Evolutionary conservation across 2,888 invertebrate genomes (phyloP).

Genomic region (Nemotelus pantherinus): DNA sequence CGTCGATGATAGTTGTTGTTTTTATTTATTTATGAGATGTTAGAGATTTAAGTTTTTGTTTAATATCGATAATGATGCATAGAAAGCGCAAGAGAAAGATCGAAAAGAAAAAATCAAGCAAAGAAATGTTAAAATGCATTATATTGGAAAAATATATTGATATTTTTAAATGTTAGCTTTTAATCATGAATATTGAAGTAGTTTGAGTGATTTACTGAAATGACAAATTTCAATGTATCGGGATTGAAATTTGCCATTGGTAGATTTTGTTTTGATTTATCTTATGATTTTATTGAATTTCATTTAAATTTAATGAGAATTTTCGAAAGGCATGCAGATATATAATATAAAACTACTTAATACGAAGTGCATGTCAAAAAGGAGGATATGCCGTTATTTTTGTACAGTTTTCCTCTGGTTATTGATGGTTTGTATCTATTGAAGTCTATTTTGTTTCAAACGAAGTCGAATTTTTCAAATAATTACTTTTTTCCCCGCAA

Average conservation of each 20-base stretch:
- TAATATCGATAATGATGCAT: constrained; percentile 50
- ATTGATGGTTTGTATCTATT: no score
- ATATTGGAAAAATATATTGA: constrained; percentile 23
- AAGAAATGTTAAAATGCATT: constrained; percentile 52
- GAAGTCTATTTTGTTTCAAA: no score
- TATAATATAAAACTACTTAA: background rate
- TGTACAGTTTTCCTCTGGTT: background rate
- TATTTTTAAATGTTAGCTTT: constrained; percentile 20
- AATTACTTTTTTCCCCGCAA: no score
- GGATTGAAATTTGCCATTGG: no score
- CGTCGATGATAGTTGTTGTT: no score
- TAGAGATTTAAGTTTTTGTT: constrained; percentile 45
- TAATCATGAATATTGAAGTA: no score
- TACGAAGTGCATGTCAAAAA: constrained; percentile 30
- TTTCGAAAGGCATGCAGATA: constrained; percentile 25
- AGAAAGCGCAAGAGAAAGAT: constrained; percentile 53
- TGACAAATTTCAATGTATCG: background rate
- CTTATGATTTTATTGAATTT: background rate
- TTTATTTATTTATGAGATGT: background rate
- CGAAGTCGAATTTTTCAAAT: no score
- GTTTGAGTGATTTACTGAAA: background rate
- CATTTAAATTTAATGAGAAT: constrained; percentile 14
- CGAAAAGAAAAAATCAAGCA: constrained; percentile 53
- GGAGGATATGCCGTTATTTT: constrained; percentile 44
- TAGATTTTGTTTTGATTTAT: constrained; percentile 19